Evolutionary conservation across 2,888 invertebrate genomes (phyloP), one percentile per base, ranked within the genome.

Genomic region (Apodemia zela): DNA sequence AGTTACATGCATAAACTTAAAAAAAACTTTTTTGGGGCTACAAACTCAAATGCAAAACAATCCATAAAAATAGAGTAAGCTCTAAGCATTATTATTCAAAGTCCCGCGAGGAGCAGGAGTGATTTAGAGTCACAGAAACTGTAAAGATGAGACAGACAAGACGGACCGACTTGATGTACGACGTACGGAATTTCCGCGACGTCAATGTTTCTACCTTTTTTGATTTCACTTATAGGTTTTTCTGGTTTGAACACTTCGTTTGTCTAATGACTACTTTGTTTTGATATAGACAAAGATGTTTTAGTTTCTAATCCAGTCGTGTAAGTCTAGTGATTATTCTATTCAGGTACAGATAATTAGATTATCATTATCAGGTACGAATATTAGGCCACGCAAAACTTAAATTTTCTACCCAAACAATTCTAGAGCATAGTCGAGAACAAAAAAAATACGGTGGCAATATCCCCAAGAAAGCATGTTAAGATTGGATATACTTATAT

Each of bases 81-180:
- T 13, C 51, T 51, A 10, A 21, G 25, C 15, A 15, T 54, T 54
- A 54, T 25, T 54, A 57, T 57, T 57, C 29, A 57, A 57, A 8
- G 29, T 4, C 8, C 2, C 13, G 54, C 15, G 2, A 57, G 54
- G 15, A 57, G 54, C 15, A 29, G 54, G 13, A 57, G 21, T 57
- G 54, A 57, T 57, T 57, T 57, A 57, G 54, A 25, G 25, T 57
- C 7, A 29, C 54, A 57, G 54, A 57, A 57, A 57, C 54, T 25
- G 54, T 57, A 57, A 57, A 57, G 54, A 57, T 57, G 25, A 54
- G 51, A 54, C 51, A 54, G 51, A 57, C 54, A 57, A 57, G 54
- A 57, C 54, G 54, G 25, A 25, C 25, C 54, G 54, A 57, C 54
- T 57, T 57, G 54, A 57, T 57, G 54, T 29, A 25, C 51, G 51